Evolutionary conservation across 1,140 invertebrate genomes (phyloP).

Genomic region (Gyrodactylus bullatarudis): DNA sequence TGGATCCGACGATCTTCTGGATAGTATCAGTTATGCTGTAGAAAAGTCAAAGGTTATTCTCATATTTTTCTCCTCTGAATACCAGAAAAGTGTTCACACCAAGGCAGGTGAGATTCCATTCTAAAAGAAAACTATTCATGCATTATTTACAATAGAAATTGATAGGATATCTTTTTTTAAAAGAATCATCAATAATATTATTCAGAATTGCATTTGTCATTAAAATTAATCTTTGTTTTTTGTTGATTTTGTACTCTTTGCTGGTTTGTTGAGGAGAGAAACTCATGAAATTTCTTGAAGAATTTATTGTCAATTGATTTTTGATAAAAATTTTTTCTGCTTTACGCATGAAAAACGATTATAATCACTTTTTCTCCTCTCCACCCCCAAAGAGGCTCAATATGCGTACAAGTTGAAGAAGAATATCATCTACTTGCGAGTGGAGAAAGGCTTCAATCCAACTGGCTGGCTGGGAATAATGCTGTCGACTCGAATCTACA

Average conservation of each 20-base stretch:
- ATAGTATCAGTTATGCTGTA: not conserved
- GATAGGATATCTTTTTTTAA: too few species aligned
- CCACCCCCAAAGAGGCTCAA: slow-evolving; percentile 9
- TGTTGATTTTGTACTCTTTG: too few species aligned
- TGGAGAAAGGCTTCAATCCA: slow-evolving; percentile 8
- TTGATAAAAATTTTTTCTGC: not conserved
- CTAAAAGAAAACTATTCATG: too few species aligned
- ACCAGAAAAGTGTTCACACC: not conserved
- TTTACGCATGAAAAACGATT: not conserved
- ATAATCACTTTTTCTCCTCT: not conserved
- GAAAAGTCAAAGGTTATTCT: not conserved
- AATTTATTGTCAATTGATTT: not conserved
- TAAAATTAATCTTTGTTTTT: too few species aligned
- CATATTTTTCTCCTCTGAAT: not conserved
- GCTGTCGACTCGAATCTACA: slow-evolving; percentile 6
- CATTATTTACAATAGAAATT: too few species aligned
- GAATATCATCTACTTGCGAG: slow-evolving; percentile 7
- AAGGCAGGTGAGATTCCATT: not conserved
- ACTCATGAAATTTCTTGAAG: too few species aligned
- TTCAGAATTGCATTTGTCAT: too few species aligned
- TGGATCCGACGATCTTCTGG: not conserved
- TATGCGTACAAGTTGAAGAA: slow-evolving; percentile 9
- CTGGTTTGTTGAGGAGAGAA: too few species aligned
- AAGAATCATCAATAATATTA: too few species aligned
- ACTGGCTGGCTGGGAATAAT: slow-evolving; percentile 10